Conservation (phyloP, 2,797 vertebrate species). For the Rhinophrynus dorsalis region DNA sequence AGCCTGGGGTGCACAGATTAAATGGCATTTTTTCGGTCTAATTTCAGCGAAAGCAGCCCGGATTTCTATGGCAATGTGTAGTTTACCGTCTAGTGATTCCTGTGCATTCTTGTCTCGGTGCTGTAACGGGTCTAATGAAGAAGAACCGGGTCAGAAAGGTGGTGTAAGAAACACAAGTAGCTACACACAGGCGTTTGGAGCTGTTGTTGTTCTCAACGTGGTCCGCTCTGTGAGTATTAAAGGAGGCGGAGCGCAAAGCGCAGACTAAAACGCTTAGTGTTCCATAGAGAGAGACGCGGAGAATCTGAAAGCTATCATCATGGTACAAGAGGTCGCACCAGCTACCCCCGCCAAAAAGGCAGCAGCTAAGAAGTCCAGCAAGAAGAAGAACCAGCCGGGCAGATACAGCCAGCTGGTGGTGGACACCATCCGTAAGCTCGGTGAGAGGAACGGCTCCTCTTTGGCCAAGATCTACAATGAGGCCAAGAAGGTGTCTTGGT, state of each 20-base stretch:
- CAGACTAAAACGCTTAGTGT: no score
- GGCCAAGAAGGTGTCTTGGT: conserved; percentile 79
- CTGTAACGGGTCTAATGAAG: neutral
- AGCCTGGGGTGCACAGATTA: conserved; percentile 49
- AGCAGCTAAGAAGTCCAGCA: conserved; percentile 43
- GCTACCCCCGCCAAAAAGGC: conserved; percentile 52
- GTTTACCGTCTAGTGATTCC: neutral
- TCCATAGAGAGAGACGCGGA: neutral
- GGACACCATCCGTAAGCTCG: conserved; percentile 74
- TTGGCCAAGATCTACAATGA: conserved; percentile 79
- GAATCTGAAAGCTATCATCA: conserved; percentile 55
- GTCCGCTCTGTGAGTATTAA: conserved; percentile 72
- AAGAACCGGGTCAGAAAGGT: conserved; percentile 54
- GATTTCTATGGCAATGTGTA: neutral
- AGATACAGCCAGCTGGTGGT: conserved; percentile 81
- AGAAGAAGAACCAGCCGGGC: conserved; percentile 80
- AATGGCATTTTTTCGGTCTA: conserved; percentile 40
- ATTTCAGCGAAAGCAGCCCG: neutral
- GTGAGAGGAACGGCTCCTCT: conserved; percentile 77
- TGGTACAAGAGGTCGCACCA: conserved; percentile 53
- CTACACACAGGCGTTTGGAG: conserved; percentile 53
- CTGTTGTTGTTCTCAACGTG: conserved; percentile 85
- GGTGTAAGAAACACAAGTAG: conserved; percentile 71
- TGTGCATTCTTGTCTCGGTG: neutral
- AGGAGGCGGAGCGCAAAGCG: conserved; percentile 30